phyloP scores from a whole-genome alignment of 1,140 invertebrate genomes.

The Telenomus remus region DNA sequence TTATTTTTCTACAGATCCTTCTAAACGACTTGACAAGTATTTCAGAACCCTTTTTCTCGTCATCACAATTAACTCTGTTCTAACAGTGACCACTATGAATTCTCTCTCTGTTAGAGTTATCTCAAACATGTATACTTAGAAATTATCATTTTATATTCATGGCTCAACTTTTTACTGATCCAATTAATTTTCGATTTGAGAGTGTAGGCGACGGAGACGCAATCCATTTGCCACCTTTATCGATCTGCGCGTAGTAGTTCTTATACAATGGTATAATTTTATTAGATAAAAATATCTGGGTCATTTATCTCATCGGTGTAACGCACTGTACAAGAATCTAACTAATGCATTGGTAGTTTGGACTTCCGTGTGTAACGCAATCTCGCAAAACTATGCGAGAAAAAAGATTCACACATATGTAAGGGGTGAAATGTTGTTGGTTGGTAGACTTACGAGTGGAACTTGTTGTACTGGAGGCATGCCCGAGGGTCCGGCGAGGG shows the following conservation, averaged over 20 bases:
- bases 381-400: conserved; percentile 15
- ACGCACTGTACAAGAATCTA: conserved; percentile 5
- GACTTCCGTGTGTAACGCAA: conserved; percentile 16
- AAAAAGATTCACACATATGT: too few relatives aligned
- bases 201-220: neutral
- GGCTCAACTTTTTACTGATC: too few relatives aligned
- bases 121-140: too few relatives aligned
- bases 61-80: too few relatives aligned
- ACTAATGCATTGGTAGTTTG: conserved; percentile 9
- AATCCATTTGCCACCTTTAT: conserved; percentile 8
- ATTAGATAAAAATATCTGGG: conserved; percentile 12
- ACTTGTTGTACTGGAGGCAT: conserved; percentile 89
- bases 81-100: too few relatives aligned
- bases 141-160: too few relatives aligned
- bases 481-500: conserved; percentile 84
- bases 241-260: conserved; percentile 10
- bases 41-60: too few relatives aligned
- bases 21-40: too few relatives aligned
- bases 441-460: conserved; percentile 82
- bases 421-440: neutral
- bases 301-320: conserved; percentile 16
- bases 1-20: neutral
- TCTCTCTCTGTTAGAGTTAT: too few relatives aligned
- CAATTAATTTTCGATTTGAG: neutral
- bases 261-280: conserved; percentile 29